These are phyloP conservation scores for Papilio aristodemus DNA, from an alignment of 1,140 invertebrate species.

Conservation along the genomic window DNA sequence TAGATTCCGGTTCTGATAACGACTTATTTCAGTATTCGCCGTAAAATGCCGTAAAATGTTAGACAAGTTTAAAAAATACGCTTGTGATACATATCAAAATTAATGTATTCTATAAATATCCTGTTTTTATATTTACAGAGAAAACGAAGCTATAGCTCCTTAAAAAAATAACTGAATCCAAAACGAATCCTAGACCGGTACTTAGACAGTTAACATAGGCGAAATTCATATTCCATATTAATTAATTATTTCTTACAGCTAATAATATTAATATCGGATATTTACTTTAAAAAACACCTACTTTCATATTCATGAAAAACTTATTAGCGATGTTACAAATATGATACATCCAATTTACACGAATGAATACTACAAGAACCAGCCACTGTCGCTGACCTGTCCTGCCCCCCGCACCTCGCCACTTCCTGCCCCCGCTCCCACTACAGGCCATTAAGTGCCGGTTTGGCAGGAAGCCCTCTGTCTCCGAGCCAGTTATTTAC, in stretches of 20 bases:
- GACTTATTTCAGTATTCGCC: not conserved
- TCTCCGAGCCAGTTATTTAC: slow-evolving; percentile 63
- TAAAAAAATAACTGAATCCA: too few species aligned
- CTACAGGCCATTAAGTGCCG: slow-evolving; percentile 54
- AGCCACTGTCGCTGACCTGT: slow-evolving; percentile 19
- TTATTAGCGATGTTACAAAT: not conserved
- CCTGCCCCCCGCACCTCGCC: slow-evolving; percentile 26
- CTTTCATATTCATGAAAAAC: not conserved
- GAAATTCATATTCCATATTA: too few species aligned
- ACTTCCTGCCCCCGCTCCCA: slow-evolving; percentile 39
- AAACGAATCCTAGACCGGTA: too few species aligned
- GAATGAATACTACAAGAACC: not conserved
- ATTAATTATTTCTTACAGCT: too few species aligned
- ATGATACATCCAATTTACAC: slow-evolving; percentile 1
- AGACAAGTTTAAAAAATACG: not conserved
- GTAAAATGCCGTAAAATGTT: too few species aligned
- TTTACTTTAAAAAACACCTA: not conserved
- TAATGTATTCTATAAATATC: not conserved
- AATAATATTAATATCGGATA: too few species aligned
- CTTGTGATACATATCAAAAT: not conserved
- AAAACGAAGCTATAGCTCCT: too few species aligned
- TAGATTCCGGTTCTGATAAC: not conserved
- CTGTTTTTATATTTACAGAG: too few species aligned
- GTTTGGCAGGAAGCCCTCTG: slow-evolving; percentile 63
- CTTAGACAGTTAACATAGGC: too few species aligned